Evolutionary conservation across 2,888 invertebrate genomes (phyloP).

Genomic region (Asteroscopus sphinx): DNA sequence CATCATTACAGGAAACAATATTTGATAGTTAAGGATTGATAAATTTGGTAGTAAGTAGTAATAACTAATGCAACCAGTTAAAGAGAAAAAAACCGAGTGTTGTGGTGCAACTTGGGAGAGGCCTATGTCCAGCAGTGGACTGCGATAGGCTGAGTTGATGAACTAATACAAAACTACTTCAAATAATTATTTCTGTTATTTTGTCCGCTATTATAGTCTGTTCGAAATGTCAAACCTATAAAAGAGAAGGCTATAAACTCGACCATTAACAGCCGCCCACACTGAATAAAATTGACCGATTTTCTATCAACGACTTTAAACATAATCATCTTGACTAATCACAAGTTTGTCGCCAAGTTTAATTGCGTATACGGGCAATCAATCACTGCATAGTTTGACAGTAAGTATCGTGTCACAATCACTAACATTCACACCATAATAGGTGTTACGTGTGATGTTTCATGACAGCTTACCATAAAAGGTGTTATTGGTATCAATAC

Average conservation of each 20-base stretch:
- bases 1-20: too few species aligned
- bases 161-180: too few species aligned
- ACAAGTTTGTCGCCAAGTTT: slow-evolving; percentile 18
- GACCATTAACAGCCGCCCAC: slow-evolving; percentile 37
- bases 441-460: slow-evolving; percentile 65
- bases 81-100: too few species aligned
- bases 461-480: slow-evolving; percentile 65
- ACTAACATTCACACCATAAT: slow-evolving; percentile 61
- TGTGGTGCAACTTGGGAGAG: too few species aligned
- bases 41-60: too few species aligned
- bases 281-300: slow-evolving; percentile 40
- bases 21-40: too few species aligned
- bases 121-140: too few species aligned
- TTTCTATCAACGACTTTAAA: slow-evolving; percentile 24
- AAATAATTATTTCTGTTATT: slow-evolving; percentile 19
- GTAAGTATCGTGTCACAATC: slow-evolving; percentile 43
- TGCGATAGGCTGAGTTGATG: too few species aligned
- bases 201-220: slow-evolving; percentile 18
- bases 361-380: slow-evolving; percentile 32
- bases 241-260: slow-evolving; percentile 34
- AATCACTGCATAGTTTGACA: slow-evolving; percentile 46
- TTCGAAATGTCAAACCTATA: slow-evolving; percentile 39
- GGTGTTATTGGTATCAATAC: slow-evolving; percentile 75
- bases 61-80: too few species aligned
- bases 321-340: slow-evolving; percentile 24